Evolutionary conservation across 1,140 invertebrate genomes (phyloP).

Genomic region (Temnothorax longispinosus): DNA sequence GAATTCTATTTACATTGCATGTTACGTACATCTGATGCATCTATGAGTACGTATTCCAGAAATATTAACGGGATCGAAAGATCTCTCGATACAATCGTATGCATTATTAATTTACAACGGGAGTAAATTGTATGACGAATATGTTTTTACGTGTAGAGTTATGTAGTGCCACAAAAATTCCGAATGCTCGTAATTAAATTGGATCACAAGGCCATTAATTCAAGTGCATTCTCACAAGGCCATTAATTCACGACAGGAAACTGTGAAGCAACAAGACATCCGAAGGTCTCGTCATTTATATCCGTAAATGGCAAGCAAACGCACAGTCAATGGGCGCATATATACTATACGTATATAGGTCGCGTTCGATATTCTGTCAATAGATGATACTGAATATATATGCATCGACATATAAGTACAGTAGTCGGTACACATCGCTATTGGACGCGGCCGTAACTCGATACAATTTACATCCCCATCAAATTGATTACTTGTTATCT

Average conservation of each 20-base stretch:
- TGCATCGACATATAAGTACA: slow-evolving; percentile 20
- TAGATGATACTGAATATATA: slow-evolving; percentile 2
- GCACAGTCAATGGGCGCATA: background rate
- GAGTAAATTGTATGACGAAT: background rate
- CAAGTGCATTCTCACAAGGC: background rate
- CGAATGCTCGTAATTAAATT: slow-evolving; percentile 7
- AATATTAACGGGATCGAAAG: background rate
- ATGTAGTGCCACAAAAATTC: background rate
- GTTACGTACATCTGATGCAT: background rate
- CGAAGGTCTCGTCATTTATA: slow-evolving; percentile 41
- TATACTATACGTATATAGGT: slow-evolving; percentile 3
- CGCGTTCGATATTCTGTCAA: slow-evolving; percentile 33
- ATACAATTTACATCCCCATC: slow-evolving; percentile 22
- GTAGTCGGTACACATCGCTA: background rate
- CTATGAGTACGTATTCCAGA: background rate
- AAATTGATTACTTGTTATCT: background rate
- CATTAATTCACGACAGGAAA: slow-evolving; percentile 6
- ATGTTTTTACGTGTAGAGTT: background rate
- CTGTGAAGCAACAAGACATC: background rate
- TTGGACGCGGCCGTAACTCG: background rate
- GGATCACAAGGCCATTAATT: background rate
- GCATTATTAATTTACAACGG: slow-evolving; percentile 22
- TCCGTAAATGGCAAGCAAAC: slow-evolving; percentile 12
- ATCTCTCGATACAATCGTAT: background rate
- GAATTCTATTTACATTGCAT: slow-evolving; percentile 33